A percentile compares a stretch with the other conserved stretches of the same genome.
These are phyloP conservation scores for Drosophila helvetica DNA, from an alignment of 2,888 invertebrate genomes.

Conservation along the genomic window DNA sequence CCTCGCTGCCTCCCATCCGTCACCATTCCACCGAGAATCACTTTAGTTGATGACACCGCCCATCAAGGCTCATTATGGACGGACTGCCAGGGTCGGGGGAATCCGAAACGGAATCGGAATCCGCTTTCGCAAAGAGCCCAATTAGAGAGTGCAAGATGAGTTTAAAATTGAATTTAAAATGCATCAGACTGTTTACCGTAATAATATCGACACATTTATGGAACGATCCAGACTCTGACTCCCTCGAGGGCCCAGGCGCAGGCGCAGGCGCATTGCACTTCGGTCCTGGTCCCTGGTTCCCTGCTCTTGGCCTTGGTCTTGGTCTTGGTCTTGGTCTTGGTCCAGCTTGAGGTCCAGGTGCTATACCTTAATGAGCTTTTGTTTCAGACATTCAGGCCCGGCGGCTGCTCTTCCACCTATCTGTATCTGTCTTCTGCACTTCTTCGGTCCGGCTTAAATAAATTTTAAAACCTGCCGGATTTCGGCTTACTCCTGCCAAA, in stretches of 20 bases:
- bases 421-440: constrained; percentile 11
- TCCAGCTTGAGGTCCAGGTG: constrained; percentile 60
- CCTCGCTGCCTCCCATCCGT: no score
- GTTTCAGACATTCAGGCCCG: constrained; percentile 40
- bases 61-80: constrained; percentile 46
- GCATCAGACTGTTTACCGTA: constrained; percentile 77
- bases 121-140: constrained; percentile 50
- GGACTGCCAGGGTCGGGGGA: not conserved
- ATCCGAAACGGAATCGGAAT: not conserved
- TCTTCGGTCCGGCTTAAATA: constrained; percentile 16
- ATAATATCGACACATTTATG: constrained; percentile 79
- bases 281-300: not conserved
- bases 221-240: constrained; percentile 19
- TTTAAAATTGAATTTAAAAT: constrained; percentile 76
- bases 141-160: constrained; percentile 63
- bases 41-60: constrained; percentile 42
- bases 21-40: constrained; percentile 56
- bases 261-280: constrained; percentile 31
- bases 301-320: constrained; percentile 10
- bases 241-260: constrained; percentile 28
- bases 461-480: constrained; percentile 39
- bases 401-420: constrained; percentile 26
- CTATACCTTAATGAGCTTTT: constrained; percentile 76
- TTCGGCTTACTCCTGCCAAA: constrained; percentile 40
- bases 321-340: constrained; percentile 13